Percentiles rank a stretch among this genome's conserved stretches.
phyloP scores from a whole-genome alignment of 2,113 vertebrate genomes.

The Sphaerodactylus townsendi region DNA sequence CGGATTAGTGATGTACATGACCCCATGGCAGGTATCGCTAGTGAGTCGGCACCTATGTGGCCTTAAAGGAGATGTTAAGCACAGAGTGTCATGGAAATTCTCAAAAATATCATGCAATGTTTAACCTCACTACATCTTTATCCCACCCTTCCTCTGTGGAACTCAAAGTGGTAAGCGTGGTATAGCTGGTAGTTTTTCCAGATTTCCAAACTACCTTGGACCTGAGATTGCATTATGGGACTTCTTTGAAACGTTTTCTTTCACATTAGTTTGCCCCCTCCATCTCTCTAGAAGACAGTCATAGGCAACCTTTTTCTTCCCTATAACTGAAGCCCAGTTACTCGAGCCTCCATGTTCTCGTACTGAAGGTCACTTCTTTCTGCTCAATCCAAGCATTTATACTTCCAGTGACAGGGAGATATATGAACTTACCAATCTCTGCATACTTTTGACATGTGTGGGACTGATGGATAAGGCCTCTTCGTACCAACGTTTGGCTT shows the following conservation, averaged over 20 bases:
- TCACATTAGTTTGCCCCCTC: background rate
- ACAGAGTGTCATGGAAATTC: background rate
- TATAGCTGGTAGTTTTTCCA: background rate
- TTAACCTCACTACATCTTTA: too few species aligned
- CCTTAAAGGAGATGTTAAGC: background rate
- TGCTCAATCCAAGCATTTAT: background rate
- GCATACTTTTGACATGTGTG: constrained; percentile 98
- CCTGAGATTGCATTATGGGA: background rate
- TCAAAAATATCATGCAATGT: background rate
- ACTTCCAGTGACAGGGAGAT: background rate
- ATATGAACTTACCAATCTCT: constrained; percentile 90
- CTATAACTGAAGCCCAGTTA: background rate
- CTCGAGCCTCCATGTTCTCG: background rate
- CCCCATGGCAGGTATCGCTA: too few species aligned
- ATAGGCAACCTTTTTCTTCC: background rate
- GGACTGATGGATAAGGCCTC: constrained; percentile 98
- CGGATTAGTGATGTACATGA: too few species aligned
- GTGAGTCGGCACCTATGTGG: too few species aligned
- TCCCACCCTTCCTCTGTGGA: too few species aligned
- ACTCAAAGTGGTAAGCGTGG: too few species aligned
- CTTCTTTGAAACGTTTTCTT: background rate
- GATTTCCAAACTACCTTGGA: too few species aligned
- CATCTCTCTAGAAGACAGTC: background rate
- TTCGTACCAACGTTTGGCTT: constrained; percentile 97
- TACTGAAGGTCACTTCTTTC: background rate